Conservation (phyloP, 2,797 vertebrate species). For the Scleropages formosus region DNA sequence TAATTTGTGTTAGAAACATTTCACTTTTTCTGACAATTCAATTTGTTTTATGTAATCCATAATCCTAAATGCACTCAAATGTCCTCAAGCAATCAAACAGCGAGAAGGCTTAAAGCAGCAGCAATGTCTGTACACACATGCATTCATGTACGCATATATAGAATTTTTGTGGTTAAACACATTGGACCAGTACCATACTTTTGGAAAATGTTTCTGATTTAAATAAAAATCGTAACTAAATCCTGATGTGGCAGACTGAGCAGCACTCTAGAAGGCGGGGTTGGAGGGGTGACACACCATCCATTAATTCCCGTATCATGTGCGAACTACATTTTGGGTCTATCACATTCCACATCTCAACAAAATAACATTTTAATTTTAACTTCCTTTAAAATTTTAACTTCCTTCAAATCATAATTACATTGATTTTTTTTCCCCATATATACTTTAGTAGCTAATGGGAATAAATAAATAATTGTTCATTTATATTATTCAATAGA, state of each 20-base stretch:
- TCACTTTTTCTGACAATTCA: not conserved
- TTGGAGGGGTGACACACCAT: too few species aligned
- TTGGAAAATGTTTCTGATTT: not conserved
- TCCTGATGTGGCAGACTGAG: not conserved
- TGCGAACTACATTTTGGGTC: too few species aligned
- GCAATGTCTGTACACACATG: not conserved
- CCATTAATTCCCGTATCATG: too few species aligned
- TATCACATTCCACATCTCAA: too few species aligned
- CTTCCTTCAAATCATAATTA: too few species aligned
- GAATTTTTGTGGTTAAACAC: not conserved
- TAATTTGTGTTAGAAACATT: conserved; percentile 1
- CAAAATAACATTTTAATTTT: too few species aligned
- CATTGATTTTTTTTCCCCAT: too few species aligned
- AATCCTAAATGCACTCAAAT: conserved; percentile 21
- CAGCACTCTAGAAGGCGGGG: not conserved
- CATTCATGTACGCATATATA: not conserved
- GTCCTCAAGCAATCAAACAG: conserved; percentile 19
- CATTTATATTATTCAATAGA: too few species aligned
- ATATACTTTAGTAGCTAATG: too few species aligned
- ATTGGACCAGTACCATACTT: not conserved
- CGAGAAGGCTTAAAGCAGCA: conserved; percentile 1
- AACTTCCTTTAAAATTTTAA: too few species aligned
- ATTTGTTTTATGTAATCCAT: conserved; percentile 23
- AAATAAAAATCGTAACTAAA: not conserved
- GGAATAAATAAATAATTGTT: too few species aligned